Conservation (phyloP, 2,888 invertebrate genomes). For the Boloria euphrosyne region DNA sequence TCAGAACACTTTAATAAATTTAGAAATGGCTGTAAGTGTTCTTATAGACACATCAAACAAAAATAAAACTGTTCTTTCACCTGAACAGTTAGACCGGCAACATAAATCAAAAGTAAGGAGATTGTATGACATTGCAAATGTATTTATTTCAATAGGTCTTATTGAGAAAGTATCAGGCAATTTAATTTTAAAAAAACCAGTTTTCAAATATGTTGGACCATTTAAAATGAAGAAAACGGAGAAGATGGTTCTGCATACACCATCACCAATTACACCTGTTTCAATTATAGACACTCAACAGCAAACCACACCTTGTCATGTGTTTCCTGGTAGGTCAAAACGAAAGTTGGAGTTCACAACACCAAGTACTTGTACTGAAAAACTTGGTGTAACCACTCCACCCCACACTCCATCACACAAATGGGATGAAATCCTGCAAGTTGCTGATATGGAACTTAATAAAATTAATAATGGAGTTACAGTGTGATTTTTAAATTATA, state of each 20-base stretch:
- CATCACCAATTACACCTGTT: slow-evolving; percentile 70
- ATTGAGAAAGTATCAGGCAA: slow-evolving; percentile 86
- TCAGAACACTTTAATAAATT: slow-evolving; percentile 84
- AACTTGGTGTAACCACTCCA: slow-evolving; percentile 67
- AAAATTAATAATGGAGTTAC: slow-evolving; percentile 77
- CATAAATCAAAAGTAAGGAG: slow-evolving; percentile 87
- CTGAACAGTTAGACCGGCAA: slow-evolving; percentile 77
- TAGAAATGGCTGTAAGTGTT: slow-evolving; percentile 86
- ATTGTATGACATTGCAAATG: slow-evolving; percentile 90
- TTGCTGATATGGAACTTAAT: slow-evolving; percentile 82
- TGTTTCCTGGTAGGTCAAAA: slow-evolving; percentile 70
- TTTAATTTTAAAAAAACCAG: slow-evolving; percentile 84
- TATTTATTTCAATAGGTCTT: slow-evolving; percentile 87
- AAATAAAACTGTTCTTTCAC: slow-evolving; percentile 77
- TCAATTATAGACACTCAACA: slow-evolving; percentile 57
- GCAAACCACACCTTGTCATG: slow-evolving; percentile 58
- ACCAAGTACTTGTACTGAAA: slow-evolving; percentile 64
- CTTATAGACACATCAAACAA: slow-evolving; percentile 78
- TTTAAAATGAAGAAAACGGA: slow-evolving; percentile 66
- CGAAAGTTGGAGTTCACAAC: slow-evolving; percentile 76
- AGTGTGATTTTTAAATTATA: slow-evolving; percentile 54
- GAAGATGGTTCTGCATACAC: slow-evolving; percentile 54
- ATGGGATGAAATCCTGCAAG: slow-evolving; percentile 82
- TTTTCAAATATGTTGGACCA: slow-evolving; percentile 85
- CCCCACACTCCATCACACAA: slow-evolving; percentile 77